Evolutionary conservation across 2,888 invertebrate genomes (phyloP).

Genomic region (Hyles lineata): DNA sequence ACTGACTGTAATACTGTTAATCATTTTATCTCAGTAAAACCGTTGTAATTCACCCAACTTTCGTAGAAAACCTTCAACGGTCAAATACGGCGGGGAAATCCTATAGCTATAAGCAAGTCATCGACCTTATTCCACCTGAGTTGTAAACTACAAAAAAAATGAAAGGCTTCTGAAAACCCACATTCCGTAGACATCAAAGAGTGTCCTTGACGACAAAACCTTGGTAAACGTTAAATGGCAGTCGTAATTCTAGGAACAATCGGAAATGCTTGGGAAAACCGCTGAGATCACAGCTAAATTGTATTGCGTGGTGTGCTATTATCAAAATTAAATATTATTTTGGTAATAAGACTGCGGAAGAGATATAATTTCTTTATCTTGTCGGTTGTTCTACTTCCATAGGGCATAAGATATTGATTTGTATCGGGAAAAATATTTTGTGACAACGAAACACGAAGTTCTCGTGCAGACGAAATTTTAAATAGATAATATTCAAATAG

Average conservation of each 20-base stretch:
- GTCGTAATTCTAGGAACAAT: constrained; percentile 23
- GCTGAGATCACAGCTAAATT: constrained; percentile 18
- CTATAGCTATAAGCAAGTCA: not conserved
- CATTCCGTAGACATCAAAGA: not conserved
- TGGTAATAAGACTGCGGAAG: not conserved
- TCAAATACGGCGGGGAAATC: not conserved
- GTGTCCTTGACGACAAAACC: not conserved
- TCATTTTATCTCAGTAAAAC: not conserved
- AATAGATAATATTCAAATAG: no score
- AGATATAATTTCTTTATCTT: not conserved
- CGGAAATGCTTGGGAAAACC: constrained; percentile 25
- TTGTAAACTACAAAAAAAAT: not conserved
- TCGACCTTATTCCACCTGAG: not conserved
- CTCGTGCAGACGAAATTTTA: no score
- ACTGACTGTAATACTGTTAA: not conserved
- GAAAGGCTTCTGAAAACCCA: not conserved
- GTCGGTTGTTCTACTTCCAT: not conserved
- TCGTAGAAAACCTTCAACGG: not conserved
- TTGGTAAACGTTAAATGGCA: not conserved
- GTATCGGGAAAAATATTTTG: no score
- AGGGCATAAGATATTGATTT: not conserved
- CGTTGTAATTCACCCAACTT: not conserved
- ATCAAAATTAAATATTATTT: not conserved
- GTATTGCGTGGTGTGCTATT: not conserved
- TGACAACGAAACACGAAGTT: no score